Conservation (phyloP, 2,113 vertebrate species). For the Vimba vimba region DNA sequence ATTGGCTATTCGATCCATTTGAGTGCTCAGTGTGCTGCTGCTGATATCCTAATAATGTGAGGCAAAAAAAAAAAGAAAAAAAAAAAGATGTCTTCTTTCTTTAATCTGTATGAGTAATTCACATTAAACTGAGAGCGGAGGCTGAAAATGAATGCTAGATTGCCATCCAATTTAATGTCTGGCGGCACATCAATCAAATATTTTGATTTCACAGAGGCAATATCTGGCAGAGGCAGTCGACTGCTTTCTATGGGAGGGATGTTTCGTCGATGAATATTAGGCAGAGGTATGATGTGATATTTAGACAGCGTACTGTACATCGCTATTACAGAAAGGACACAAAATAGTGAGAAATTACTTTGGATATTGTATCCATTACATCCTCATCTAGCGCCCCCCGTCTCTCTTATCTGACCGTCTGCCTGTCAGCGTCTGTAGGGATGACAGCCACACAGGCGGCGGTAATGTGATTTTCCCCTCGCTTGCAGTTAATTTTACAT, state of each 20-base stretch:
- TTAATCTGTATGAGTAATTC: conserved; percentile 46
- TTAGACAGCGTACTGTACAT: neutral
- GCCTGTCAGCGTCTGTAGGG: conserved; percentile 14
- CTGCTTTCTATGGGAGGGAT: neutral
- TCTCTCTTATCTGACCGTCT: conserved; percentile 22
- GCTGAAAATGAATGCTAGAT: conserved; percentile 24
- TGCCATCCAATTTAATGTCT: conserved; percentile 36
- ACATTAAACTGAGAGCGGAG: conserved; percentile 29
- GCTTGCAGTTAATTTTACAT: conserved; percentile 26
- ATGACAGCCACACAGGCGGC: conserved; percentile 4
- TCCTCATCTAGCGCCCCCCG: neutral
- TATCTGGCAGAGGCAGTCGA: conserved; percentile 27
- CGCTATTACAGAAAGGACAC: conserved; percentile 17
- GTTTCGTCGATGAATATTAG: neutral
- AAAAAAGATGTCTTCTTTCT: conserved; percentile 21
- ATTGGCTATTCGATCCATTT: conserved; percentile 22
- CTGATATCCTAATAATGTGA: conserved; percentile 39
- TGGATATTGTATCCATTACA: conserved; percentile 15
- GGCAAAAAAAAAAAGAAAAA: neutral
- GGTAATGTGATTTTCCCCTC: conserved; percentile 29
- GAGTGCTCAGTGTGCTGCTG: conserved; percentile 5
- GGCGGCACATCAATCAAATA: conserved; percentile 41
- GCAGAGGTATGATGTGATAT: conserved; percentile 5
- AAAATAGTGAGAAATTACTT: conserved; percentile 8
- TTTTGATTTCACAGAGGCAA: conserved; percentile 19